A percentile compares a stretch with the other conserved stretches of the same genome.
phyloP scores from a whole-genome alignment of 2,888 invertebrate genomes.

The Lasioglossum zephyrum region DNA sequence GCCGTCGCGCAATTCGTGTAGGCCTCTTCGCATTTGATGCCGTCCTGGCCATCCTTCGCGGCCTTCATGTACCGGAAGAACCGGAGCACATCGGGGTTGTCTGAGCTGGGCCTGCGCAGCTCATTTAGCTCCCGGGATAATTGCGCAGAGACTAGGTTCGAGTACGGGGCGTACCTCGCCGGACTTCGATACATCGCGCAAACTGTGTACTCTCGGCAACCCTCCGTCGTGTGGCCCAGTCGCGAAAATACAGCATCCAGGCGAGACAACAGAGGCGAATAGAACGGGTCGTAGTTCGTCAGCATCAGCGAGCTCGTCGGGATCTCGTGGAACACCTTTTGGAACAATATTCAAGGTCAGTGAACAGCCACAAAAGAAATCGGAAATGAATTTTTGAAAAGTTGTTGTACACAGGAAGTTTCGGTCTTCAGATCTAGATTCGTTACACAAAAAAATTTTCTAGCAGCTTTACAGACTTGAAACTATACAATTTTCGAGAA shows the following conservation, averaged over 20 bases:
- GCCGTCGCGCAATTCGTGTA: constrained; percentile 88
- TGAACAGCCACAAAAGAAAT: no score
- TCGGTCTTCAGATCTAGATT: no score
- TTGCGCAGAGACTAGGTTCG: constrained; percentile 94
- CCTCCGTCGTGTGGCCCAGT: constrained; percentile 87
- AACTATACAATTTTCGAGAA: no score
- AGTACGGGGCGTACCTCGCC: constrained; percentile 95
- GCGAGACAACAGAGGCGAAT: constrained; percentile 93
- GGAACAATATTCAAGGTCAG: neutral
- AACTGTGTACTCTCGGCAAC: constrained; percentile 92
- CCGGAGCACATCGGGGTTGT: constrained; percentile 93
- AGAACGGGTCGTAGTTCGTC: constrained; percentile 95
- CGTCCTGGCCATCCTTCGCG: constrained; percentile 94
- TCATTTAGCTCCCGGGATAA: constrained; percentile 95
- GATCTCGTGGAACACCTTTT: constrained; percentile 92
- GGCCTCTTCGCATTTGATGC: constrained; percentile 89
- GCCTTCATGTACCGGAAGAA: constrained; percentile 97
- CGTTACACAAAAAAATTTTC: no score
- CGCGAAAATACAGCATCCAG: constrained; percentile 93
- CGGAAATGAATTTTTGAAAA: no score
- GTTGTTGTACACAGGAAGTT: no score
- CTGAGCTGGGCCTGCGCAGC: constrained; percentile 92
- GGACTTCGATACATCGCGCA: constrained; percentile 95
- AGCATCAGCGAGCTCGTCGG: constrained; percentile 92
- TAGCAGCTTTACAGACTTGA: no score